Evolutionary conservation across 2,888 invertebrate species (phyloP), one percentile per base, ranked within the genome.

Genomic region (Aethes cnicana): DNA sequence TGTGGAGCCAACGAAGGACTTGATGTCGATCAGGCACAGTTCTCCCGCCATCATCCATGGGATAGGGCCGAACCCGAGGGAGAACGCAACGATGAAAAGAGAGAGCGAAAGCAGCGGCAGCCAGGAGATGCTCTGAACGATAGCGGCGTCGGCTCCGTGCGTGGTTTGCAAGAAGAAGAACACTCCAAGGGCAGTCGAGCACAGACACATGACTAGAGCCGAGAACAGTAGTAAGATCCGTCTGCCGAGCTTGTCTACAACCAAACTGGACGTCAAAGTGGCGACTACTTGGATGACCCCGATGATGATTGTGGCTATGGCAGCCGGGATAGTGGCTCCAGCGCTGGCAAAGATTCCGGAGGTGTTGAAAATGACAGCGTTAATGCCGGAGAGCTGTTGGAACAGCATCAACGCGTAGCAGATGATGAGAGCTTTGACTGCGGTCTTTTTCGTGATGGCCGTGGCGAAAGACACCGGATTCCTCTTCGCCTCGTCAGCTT

Each of bases 1-100:
- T 16, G 95, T 92, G 0, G 96, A 95, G 12, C 93, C 92, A 16
- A 94, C 94, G 43, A 94, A 90, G 2, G 93, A 94, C 72, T 95
- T 95, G 53, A 96, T 94, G 64, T 95, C 94, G 1, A 94, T 90
- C 37, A 95, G 91, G 74, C 97, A 95, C 7, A 97, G 86, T 76
- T 97, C 97, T 2, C 96, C 92, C 1, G 90, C 86, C 90, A 95
- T 94, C 90, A 96, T 91, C 95, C 95, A 96, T 0, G 97, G 97
- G 35, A 97, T 95, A 0, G 97, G 97, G 0, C 97, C 97, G 65
- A 94, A 94, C 37, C 97, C 97, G 25, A 96, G 69, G 0, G 96
- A 95, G 83, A 96, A 97, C 32, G 95, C 92, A 12, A 95, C 79
- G 12, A 96, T 94, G 77, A 95, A 97, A 1, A 95, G 57, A 33